Conservation (phyloP, 2,888 invertebrate genomes). For the Drosophila mimica region DNA sequence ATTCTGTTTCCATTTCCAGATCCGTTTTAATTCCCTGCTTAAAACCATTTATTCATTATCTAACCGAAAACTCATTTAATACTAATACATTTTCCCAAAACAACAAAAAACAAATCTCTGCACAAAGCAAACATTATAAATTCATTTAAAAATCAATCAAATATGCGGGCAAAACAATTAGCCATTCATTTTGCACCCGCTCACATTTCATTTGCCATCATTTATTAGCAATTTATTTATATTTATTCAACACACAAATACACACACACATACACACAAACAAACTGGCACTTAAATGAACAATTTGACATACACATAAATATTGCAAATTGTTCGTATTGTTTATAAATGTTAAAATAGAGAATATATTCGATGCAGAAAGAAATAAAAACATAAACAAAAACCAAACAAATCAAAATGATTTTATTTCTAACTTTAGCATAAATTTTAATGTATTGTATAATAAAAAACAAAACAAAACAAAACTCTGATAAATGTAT, state of each 20-base stretch:
- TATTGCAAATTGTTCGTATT: conserved; percentile 60
- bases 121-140: conserved; percentile 7
- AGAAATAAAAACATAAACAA: conserved; percentile 12
- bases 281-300: conserved; percentile 24
- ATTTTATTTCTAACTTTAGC: conserved; percentile 76
- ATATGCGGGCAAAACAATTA: conserved; percentile 34
- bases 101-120: background rate
- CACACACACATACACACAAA: conserved; percentile 9
- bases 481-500: conserved; percentile 20
- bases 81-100: conserved; percentile 1
- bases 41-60: conserved; percentile 9
- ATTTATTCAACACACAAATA: conserved; percentile 44
- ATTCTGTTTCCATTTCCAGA: background rate
- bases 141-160: conserved; percentile 34
- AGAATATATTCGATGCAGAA: conserved; percentile 19
- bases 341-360: conserved; percentile 53
- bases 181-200: conserved; percentile 46
- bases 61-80: conserved; percentile 4
- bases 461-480: conserved; percentile 49
- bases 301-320: conserved; percentile 48
- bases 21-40: background rate
- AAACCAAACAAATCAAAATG: conserved; percentile 59
- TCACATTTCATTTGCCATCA: conserved; percentile 58
- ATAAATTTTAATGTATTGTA: conserved; percentile 71
- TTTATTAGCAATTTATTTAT: conserved; percentile 52